Conservation (phyloP, 2,797 vertebrate species). For the Diglossa cyanea region DNA sequence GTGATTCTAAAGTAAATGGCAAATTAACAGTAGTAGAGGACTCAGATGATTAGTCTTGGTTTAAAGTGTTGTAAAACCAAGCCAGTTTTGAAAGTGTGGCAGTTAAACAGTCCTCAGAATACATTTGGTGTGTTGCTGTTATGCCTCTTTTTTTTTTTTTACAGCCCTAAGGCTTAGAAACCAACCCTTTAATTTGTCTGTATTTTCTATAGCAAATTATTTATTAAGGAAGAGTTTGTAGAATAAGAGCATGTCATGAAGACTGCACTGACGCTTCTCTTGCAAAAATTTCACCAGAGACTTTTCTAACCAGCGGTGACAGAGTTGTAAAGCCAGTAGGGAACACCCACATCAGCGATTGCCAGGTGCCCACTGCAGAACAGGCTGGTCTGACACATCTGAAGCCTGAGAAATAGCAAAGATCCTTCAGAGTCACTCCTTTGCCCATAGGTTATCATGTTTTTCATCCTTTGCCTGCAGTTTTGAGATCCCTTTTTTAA, state of each 20-base stretch:
- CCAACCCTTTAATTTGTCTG: neutral
- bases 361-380: neutral
- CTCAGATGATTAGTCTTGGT: neutral
- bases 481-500: neutral
- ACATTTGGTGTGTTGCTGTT: neutral
- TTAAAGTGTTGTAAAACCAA: neutral
- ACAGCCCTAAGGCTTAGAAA: neutral
- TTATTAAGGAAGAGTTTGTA: neutral
- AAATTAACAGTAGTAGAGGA: neutral
- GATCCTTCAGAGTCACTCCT: neutral
- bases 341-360: neutral
- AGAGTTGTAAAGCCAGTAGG: neutral
- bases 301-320: neutral
- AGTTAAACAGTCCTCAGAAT: neutral
- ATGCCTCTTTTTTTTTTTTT: neutral
- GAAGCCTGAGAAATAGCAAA: neutral
- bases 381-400: neutral
- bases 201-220: neutral
- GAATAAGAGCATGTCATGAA: neutral
- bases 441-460: neutral
- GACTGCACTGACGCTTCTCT: neutral
- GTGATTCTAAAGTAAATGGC: neutral
- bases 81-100: neutral
- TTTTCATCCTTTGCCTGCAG: neutral
- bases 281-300: neutral